Conservation (phyloP, 2,888 invertebrate species). For the Zootermopsis nevadensis region DNA sequence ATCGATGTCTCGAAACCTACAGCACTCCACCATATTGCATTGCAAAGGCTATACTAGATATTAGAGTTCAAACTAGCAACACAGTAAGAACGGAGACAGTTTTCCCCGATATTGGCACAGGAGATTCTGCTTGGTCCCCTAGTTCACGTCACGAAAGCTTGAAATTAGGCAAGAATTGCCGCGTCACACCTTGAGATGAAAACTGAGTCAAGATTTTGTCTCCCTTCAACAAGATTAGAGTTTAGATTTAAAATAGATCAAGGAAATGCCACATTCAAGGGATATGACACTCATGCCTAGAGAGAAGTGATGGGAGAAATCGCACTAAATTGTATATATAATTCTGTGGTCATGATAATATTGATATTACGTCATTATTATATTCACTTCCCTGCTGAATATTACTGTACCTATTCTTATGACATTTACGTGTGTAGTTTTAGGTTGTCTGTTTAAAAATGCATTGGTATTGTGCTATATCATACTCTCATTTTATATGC, state of each 20-base stretch:
- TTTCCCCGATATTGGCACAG: neutral
- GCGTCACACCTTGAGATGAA: conserved; percentile 20
- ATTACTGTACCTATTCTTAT: too few species aligned
- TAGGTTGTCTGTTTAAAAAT: too few species aligned
- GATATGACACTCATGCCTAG: neutral
- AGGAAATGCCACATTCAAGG: neutral
- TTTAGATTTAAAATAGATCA: neutral
- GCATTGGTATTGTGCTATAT: too few species aligned
- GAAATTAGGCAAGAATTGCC: conserved; percentile 21
- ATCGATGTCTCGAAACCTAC: conserved; percentile 26
- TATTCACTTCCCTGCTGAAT: too few species aligned
- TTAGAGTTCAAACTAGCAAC: neutral
- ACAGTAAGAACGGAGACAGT: neutral
- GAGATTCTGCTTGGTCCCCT: neutral
- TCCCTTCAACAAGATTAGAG: neutral
- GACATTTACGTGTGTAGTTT: too few species aligned
- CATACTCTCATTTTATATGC: too few species aligned
- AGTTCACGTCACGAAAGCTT: neutral
- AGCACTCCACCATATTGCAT: conserved; percentile 18
- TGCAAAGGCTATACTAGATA: neutral
- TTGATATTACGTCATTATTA: too few species aligned
- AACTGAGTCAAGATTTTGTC: neutral
- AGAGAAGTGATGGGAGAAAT: too few species aligned
- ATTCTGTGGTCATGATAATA: too few species aligned
- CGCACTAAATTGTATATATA: too few species aligned